Evolutionary conservation across 1,140 invertebrate genomes (phyloP), one percentile per base, ranked within the genome.

Genomic region (Catajapyx aquilonaris): DNA sequence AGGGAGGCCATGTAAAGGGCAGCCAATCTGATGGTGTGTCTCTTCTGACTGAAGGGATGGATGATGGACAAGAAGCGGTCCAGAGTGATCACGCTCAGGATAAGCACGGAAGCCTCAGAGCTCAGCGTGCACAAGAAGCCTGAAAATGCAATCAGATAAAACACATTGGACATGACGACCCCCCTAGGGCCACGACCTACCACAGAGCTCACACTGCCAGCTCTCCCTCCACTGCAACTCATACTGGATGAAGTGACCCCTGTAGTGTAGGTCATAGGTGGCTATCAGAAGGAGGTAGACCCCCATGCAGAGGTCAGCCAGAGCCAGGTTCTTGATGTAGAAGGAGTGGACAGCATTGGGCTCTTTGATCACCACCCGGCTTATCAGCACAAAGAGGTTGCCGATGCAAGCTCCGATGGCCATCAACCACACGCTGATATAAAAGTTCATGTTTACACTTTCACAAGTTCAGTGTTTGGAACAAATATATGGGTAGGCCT

Each of bases 251-350:
- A 73, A 76, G 17, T 62, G 49, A 9, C 66, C 68, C 23, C 73
- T 54, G 49, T 66, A 76, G 25, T 50, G 50, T 30, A 65, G 50
- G 51, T 76, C 73, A 25, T 65, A 62, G 37, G 54, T 54, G 10
- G 69, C 73, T 37, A 76, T 71, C n/a, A 68, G 52, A 20, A 74
- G 56, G 38, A 76, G 54, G 49, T 76, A 76, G 16, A 74, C 52
- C 15, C 73, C 73, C 69, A 76, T 75, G 7, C 76, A 51, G 15
- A 75, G 54, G 50, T 76, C 73, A n/a, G 73, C 70, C 31, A 66
- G 50, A 0, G 69, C 71, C 38, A 76, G 54, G 50, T 74, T 73
- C 64, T 65, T 37, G 57, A 74, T 48, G 61, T 68, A 66, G 42
- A 73, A 32, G 47, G 66, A 65, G 57, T 73, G 49, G 51, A 68